Evolutionary conservation across 2,888 invertebrate species (phyloP).

Genomic region (Napeogenes inachia): DNA sequence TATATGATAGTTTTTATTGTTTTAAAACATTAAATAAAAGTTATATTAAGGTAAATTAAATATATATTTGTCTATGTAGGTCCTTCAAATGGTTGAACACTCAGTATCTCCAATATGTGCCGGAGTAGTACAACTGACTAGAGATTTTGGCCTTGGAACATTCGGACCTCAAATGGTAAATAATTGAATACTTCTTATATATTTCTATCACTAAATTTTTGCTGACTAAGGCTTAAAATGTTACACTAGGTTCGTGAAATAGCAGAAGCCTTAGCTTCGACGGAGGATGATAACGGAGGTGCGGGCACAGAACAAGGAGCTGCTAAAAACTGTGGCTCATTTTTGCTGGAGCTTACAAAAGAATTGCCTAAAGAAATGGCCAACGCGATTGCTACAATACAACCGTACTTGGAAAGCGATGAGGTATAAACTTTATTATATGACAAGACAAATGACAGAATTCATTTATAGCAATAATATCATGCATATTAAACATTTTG

Average conservation of each 20-base stretch:
- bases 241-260: slow-evolving; percentile 80
- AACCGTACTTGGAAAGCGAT: slow-evolving; percentile 79
- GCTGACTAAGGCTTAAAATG: not conserved
- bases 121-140: slow-evolving; percentile 83
- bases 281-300: slow-evolving; percentile 68
- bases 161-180: slow-evolving; percentile 83
- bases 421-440: slow-evolving; percentile 50
- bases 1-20: slow-evolving; percentile 3
- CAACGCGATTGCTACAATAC: slow-evolving; percentile 77
- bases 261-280: slow-evolving; percentile 79
- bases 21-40: not conserved
- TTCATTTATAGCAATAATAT: no score
- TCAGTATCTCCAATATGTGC: slow-evolving; percentile 82
- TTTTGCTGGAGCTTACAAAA: slow-evolving; percentile 81
- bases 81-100: slow-evolving; percentile 86
- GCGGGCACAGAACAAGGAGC: slow-evolving; percentile 64
- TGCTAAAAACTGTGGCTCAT: slow-evolving; percentile 71
- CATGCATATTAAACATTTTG: no score
- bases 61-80: slow-evolving; percentile 55
- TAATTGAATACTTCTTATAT: not conserved
- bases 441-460: no score
- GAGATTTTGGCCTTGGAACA: slow-evolving; percentile 81
- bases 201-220: not conserved
- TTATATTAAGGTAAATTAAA: no score
- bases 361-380: slow-evolving; percentile 79